A percentile compares a stretch with the other conserved stretches of the same genome.
Evolutionary conservation across 2,888 invertebrate genomes (phyloP).

Genomic region (Xylota sylvarum): DNA sequence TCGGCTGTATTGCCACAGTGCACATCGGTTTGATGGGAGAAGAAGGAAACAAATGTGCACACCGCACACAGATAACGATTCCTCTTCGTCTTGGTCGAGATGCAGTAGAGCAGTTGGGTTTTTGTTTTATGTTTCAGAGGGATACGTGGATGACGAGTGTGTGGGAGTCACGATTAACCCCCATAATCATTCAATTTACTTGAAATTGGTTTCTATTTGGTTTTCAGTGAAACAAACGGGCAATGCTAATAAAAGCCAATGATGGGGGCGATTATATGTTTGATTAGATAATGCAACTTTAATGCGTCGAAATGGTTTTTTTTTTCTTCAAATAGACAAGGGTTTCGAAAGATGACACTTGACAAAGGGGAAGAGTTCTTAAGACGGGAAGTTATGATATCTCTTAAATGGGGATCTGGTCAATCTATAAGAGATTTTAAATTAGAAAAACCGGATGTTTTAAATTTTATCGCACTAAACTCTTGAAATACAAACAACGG

Average conservation of each 20-base stretch:
- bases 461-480: too few species aligned
- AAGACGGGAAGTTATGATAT: neutral
- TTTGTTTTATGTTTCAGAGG: neutral
- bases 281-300: conserved; percentile 68
- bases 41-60: conserved; percentile 15
- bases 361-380: neutral
- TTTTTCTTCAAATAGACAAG: neutral
- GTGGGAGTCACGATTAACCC: conserved; percentile 56
- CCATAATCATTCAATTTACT: conserved; percentile 73
- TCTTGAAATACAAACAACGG: too few species aligned
- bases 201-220: conserved; percentile 61
- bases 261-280: conserved; percentile 51
- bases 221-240: conserved; percentile 16
- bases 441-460: too few species aligned
- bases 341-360: neutral
- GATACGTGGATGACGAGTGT: conserved; percentile 18
- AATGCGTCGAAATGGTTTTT: conserved; percentile 61
- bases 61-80: conserved; percentile 14
- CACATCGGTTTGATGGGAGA: conserved; percentile 2
- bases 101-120: conserved; percentile 2
- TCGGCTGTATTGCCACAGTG: neutral
- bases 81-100: conserved; percentile 14
- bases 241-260: conserved; percentile 48
- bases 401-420: too few species aligned
- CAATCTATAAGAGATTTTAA: too few species aligned